Evolutionary conservation across 1,140 invertebrate genomes (phyloP), one percentile per base, ranked within the genome.

Genomic region (Armadillidium nasatum): DNA sequence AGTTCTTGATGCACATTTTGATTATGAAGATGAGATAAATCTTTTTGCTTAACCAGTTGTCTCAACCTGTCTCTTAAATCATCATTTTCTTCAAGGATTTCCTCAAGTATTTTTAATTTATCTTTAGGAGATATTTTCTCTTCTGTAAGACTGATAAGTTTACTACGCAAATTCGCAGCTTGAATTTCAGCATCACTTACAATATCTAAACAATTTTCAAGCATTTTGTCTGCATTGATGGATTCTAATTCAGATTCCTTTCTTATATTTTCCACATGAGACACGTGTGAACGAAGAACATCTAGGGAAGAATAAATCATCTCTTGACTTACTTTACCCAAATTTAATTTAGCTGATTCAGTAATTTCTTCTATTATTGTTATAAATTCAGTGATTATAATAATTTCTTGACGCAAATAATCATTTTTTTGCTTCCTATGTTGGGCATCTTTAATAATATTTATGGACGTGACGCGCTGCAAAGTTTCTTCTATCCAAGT

Each of bases 401-500:
- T 66, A 0, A 82, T 72, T 76, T 82, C 80, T 23, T 76, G 74
- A 22, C 77, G 54, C 11, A 81, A 68, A 72, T 79, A 74, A 50
- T 82, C 76, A 78, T 79, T 78, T 70, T 88, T 85, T 77, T 87
- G 84, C 4, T 86, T 87, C 22, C 87, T 87, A 44, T 77, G 76
- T 45, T 87, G 87, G 45, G 88, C 85, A 73, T 85, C 85, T 9
- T 86, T 86, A 82, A 88, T 86, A 81, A 90, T 88, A 68, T 87
- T 86, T 54, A 88, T 87, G 10, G 88, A 80, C 76, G 91, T 90
- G 10, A 93, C 90, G 82, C 89, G 88, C 79, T 92, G 93, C 84
- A 93, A 91, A 78, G 94, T 92, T 23, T 89, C 92, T 85, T 94
- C 91, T 50, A 94, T 83, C 91, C 92, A 93, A 22, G 88, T 89